A percentile compares a stretch with the other conserved stretches of the same genome.
phyloP scores from a whole-genome alignment of 2,797 vertebrate species.

The Ara ararauna region DNA sequence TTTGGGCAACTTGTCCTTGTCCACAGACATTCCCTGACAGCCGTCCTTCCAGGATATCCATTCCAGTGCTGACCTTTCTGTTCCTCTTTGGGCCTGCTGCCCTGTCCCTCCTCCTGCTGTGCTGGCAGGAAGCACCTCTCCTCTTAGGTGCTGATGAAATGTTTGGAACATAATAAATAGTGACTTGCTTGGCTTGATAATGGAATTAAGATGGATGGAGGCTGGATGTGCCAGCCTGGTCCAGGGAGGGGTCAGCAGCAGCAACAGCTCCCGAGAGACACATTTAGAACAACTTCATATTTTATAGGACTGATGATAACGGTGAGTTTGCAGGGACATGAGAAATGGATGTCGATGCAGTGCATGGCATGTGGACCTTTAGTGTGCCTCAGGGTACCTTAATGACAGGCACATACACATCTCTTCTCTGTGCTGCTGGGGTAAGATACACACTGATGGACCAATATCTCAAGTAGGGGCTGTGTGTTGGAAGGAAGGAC shows the following conservation, averaged over 20 bases:
- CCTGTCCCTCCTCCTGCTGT: neutral
- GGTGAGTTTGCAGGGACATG: neutral
- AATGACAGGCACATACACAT: neutral
- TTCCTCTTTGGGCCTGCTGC: neutral
- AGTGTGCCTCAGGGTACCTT: neutral
- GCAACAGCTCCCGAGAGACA: neutral
- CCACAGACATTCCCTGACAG: fast-evolving
- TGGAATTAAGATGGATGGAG: neutral
- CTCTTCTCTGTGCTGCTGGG: neutral
- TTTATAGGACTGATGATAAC: fast-evolving
- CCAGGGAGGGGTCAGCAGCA: neutral
- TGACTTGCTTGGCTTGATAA: neutral
- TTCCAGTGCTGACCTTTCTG: too few relatives aligned
- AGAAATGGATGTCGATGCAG: neutral
- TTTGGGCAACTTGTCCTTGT: neutral
- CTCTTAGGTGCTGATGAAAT: neutral
- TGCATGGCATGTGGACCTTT: neutral
- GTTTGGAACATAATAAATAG: neutral
- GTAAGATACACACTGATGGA: neutral
- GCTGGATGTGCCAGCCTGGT: neutral
- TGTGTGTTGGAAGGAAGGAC: neutral
- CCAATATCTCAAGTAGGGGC: neutral
- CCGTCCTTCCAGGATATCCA: neutral
- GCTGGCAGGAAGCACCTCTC: neutral
- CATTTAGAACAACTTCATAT: neutral